Evolutionary conservation across 2,797 vertebrate species (phyloP), one percentile per base, ranked within the genome.

Genomic region (Artibeus jamaicensis): DNA sequence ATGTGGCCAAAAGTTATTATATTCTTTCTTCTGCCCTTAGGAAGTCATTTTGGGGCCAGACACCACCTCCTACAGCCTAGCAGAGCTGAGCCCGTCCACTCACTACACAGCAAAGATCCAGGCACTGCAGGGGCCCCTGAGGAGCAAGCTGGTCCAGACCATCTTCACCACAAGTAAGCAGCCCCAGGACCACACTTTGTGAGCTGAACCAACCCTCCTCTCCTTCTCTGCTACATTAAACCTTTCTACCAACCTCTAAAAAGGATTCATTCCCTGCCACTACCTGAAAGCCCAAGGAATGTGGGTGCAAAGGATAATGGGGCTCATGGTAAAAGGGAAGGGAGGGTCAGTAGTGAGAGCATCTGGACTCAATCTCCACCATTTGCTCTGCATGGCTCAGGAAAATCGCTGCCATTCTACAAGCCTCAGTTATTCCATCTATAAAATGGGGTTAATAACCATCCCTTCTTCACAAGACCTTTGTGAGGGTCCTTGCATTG

Each of bases 131-230:
- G 99, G 99, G 9, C 98, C 99, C 9, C 98, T 99, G 97, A 99
- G 98, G 95, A 99, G 99, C 98, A 98, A 98, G 96, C 97, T 97
- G 1, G 98, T 99, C 97, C 98, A 98, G 71, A 99, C 99, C 0
- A 14, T 98, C 94, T 99, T 99, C 98, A 99, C 98, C 95, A 99
- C 99, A 98, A 99, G 99, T 99, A 98, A 99, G 99, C 19, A 46
- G 11, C 7, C 37, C 32, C 16, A 67, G 57, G 21, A 16, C 5
- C 22, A n/a, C 26, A 86, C 57, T 29, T 26, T 19, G 9, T 50
- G 59, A 82, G 26, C 6, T 16, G 10, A 84, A 11, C 57, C 46
- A 73, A 29, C 11, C 34, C 34, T 84, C 42, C 3, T 42, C 65
- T 83, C 93, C 86, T 83, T 44, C 48, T 86, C 91, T 71, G 77